These are phyloP conservation scores for Ommatoiulus sabulosus DNA, from an alignment of 2,888 invertebrate genomes.

Conservation along the genomic window DNA sequence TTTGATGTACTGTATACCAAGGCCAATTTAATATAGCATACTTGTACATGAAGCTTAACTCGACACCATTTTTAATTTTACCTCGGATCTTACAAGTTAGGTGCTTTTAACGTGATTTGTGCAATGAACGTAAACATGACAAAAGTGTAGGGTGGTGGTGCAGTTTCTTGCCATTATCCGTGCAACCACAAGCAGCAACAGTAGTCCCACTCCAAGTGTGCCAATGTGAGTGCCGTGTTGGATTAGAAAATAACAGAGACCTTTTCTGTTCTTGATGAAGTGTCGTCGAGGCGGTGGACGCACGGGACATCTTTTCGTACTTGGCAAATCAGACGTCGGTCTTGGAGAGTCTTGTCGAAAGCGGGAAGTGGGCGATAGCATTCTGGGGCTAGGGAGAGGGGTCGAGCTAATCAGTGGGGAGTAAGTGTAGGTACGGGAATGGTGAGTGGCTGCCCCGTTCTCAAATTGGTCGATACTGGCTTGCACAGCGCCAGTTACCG, in stretches of 20 bases:
- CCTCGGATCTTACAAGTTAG: not conserved
- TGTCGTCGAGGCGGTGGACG: conserved; percentile 42
- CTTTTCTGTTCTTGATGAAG: not conserved
- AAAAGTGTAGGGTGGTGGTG: conserved; percentile 50
- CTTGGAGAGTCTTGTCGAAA: not conserved
- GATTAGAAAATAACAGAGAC: not conserved
- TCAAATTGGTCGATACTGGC: conserved; percentile 46
- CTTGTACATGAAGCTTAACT: too few relatives aligned
- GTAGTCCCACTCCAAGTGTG: not conserved
- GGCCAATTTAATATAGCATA: too few relatives aligned
- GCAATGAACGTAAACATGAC: conserved; percentile 5
- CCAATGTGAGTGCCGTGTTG: conserved; percentile 38
- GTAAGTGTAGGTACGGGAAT: conserved; percentile 58
- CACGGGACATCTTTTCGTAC: not conserved
- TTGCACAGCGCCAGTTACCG: conserved; percentile 45
- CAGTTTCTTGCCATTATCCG: not conserved
- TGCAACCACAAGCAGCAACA: conserved; percentile 16
- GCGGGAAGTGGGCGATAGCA: conserved; percentile 19
- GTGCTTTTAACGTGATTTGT: conserved; percentile 6
- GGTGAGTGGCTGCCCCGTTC: conserved; percentile 25
- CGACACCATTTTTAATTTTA: not conserved
- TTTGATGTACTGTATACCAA: too few relatives aligned
- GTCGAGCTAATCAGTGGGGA: conserved; percentile 59
- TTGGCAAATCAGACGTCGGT: not conserved
- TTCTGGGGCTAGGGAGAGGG: conserved; percentile 57